Percentiles rank a stretch among this genome's conserved stretches.
Evolutionary conservation across 23 tunicate genomes (phyloP).

Genomic region (Phallusia fumigata): DNA sequence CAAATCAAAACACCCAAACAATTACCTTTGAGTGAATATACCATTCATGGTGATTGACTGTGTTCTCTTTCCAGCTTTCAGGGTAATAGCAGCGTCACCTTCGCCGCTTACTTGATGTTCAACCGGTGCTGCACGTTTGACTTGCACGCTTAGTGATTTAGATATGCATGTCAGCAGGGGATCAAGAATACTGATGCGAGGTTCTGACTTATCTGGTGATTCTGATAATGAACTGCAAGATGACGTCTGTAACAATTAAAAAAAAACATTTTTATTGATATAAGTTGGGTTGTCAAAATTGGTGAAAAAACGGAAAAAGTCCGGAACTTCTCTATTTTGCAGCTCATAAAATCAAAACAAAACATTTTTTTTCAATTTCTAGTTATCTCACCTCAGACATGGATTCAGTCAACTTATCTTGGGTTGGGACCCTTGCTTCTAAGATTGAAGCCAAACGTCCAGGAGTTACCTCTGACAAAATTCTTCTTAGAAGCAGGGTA

Average conservation of each 20-base stretch:
- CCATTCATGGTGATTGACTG: conserved; percentile 19
- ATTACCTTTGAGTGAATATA: conserved; percentile 28
- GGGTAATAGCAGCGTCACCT: background rate
- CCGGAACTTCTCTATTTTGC: no score
- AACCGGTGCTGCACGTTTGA: conserved; percentile 18
- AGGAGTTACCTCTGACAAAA: conserved; percentile 49
- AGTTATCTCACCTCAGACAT: conserved; percentile 3
- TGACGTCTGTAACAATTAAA: background rate
- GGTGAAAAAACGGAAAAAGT: no score
- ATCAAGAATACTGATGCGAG: conserved; percentile 31
- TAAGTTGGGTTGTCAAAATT: no score
- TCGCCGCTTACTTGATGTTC: conserved; percentile 1
- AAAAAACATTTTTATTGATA: no score
- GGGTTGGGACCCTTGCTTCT: conserved; percentile 42
- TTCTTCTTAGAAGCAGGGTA: conserved; percentile 42
- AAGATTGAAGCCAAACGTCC: conserved; percentile 30
- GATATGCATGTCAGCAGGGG: conserved; percentile 64
- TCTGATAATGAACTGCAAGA: background rate
- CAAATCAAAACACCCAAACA: no score
- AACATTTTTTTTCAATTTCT: no score
- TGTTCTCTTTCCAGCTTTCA: conserved; percentile 24
- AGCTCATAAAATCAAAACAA: no score
- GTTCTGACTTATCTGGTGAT: background rate
- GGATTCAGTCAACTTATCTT: conserved; percentile 35
- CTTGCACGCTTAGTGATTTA: conserved; percentile 47